These are phyloP conservation scores for Hippasteria phrygiana DNA, from an alignment of 53 echinoderm and acorn worm genomes.

Conservation along the genomic window DNA sequence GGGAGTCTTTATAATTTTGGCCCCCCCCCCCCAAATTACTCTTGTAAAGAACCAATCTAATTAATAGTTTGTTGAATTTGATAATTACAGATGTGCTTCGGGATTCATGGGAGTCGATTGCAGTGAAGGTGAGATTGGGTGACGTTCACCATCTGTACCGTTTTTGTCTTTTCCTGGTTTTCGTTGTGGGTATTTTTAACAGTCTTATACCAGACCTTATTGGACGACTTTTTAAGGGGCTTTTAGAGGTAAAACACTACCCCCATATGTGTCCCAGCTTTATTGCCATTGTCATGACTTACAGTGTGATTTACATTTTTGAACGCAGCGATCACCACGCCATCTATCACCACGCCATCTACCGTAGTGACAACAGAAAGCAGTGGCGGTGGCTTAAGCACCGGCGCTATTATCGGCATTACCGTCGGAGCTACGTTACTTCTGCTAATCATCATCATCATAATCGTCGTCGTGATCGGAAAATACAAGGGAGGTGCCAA, in stretches of 20 bases:
- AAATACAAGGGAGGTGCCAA: slow-evolving; percentile 35
- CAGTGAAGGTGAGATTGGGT: not conserved
- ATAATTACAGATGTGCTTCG: not conserved
- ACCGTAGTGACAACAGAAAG: not conserved
- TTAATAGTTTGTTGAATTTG: not conserved
- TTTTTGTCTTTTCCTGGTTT: no score
- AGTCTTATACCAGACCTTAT: no score
- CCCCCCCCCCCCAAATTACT: no score
- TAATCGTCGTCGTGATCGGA: slow-evolving; percentile 17
- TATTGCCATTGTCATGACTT: not conserved
- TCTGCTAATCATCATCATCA: slow-evolving; percentile 40
- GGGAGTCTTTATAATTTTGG: no score
- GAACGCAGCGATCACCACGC: not conserved
- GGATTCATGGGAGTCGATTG: not conserved
- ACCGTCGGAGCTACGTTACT: not conserved
- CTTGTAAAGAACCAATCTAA: not conserved
- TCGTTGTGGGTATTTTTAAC: no score
- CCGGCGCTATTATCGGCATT: slow-evolving; percentile 45
- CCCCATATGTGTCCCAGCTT: no score
- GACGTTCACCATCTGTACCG: no score
- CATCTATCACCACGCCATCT: not conserved
- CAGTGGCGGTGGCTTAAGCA: not conserved
- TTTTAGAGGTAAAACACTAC: no score
- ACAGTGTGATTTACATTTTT: not conserved
- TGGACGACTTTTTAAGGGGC: no score